phyloP scores from a whole-genome alignment of 2,113 vertebrate genomes.

The Erpornis zantholeuca region DNA sequence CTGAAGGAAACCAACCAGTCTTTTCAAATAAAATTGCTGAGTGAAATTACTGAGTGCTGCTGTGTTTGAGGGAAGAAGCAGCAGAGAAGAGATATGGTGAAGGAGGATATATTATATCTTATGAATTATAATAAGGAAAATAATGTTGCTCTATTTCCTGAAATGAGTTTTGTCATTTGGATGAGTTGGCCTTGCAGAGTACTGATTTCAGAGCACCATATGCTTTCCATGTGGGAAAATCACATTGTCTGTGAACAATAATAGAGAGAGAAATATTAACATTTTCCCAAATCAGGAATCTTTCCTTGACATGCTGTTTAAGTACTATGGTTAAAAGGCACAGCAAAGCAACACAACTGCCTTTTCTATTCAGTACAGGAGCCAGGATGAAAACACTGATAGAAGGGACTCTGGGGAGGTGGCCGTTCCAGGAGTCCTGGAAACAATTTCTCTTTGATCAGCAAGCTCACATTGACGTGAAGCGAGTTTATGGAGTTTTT shows the following conservation, averaged over 20 bases:
- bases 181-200: not conserved
- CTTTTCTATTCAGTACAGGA: not conserved
- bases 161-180: not conserved
- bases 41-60: not conserved
- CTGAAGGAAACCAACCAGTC: not conserved
- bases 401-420: not conserved
- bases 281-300: not conserved
- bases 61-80: not conserved
- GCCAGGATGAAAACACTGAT: not conserved
- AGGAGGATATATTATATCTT: not conserved
- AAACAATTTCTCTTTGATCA: conserved; percentile 29
- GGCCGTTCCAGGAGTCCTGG: not conserved
- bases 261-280: not conserved
- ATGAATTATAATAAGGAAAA: not conserved
- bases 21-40: conserved; percentile 8
- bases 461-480: not conserved
- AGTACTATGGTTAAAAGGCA: not conserved
- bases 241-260: not conserved
- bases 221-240: not conserved
- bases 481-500: not conserved
- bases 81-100: not conserved
- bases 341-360: not conserved
- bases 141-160: not conserved
- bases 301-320: not conserved
- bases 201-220: not conserved